phyloP scores from a whole-genome alignment of 2,113 vertebrate species.

The Urocitellus parryii region DNA sequence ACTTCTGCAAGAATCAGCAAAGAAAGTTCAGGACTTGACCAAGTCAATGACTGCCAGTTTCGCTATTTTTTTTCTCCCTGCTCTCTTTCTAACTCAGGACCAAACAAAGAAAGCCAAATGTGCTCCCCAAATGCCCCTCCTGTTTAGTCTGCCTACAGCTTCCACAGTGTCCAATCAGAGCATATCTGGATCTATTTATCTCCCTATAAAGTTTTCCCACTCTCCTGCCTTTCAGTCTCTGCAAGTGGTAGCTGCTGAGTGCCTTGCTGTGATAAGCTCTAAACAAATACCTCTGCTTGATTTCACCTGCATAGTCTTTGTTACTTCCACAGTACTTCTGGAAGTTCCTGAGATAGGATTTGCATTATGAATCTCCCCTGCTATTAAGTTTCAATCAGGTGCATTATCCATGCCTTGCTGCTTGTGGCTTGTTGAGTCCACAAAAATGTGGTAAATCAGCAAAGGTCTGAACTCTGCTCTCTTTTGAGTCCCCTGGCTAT shows the following conservation, averaged over 20 bases:
- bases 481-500: background rate
- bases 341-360: background rate
- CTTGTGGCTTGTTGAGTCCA: background rate
- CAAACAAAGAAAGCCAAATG: background rate
- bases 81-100: background rate
- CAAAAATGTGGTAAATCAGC: background rate
- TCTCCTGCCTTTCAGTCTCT: background rate
- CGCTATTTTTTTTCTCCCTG: background rate
- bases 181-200: background rate
- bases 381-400: fast-evolving
- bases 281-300: background rate
- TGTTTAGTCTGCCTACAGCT: background rate
- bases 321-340: background rate
- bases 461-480: background rate
- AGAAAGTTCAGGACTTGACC: background rate
- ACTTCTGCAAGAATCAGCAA: background rate
- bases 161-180: background rate
- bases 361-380: background rate
- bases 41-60: background rate
- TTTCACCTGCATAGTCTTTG: background rate
- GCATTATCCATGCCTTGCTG: background rate
- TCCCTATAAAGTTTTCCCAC: background rate
- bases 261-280: background rate
- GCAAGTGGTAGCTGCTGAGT: background rate
- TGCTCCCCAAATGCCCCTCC: background rate